Base-by-base conservation (phyloP, 2,113 vertebrate genomes). In the Rhea americana region DNA sequence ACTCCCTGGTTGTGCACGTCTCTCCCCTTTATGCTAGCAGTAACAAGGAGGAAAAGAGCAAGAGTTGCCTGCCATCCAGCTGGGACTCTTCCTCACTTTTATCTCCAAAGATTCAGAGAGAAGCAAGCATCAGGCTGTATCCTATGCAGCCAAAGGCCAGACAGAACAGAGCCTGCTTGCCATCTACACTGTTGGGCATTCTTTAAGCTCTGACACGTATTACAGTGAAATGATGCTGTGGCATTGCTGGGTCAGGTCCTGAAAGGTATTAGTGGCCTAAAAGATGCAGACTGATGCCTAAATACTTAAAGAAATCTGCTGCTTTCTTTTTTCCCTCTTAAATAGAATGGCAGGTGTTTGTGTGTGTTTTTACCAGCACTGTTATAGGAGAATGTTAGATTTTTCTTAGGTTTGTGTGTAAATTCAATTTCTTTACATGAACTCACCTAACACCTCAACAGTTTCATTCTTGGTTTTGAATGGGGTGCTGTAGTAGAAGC, bases 371-470 rank as follows among this genome's bases (percentile, higher is more conserved):
- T 8, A 37, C 12, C 12, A 10, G 11, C 12, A 73, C 19, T 25
- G 37, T 17, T 5, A 1, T 15, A 73, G 50, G 30, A 39, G 26
- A 37, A 55, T 24, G 11, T 12, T 73, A 26, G 50, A 28, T 73
- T 73, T 58, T 53, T 41, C 6, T 73, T 73, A 55, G 48, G 48
- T 37, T 24, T 18, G 9, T 72, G 19, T 39, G 50, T 25, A 73
- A 53, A 55, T 39, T 39, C 51, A 53, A 26, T 17, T 73, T 39
- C n/a, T 56, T 21, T 35, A 30, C 28, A 24, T n/a, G 19, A 30
- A 94, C 97, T 85, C 77, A 98, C 98, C 98, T 53, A 97, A 58
- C 24, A 98, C 91, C 2, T 78, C 19, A 5, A 98, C 92, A 1
- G 53, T 78, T 26, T 93, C 92, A 7, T n/a, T 61, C 81, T 83